Evolutionary conservation across 2,888 invertebrate species (phyloP), one percentile per base, ranked within the genome.

Genomic region (Drosophila putrida): DNA sequence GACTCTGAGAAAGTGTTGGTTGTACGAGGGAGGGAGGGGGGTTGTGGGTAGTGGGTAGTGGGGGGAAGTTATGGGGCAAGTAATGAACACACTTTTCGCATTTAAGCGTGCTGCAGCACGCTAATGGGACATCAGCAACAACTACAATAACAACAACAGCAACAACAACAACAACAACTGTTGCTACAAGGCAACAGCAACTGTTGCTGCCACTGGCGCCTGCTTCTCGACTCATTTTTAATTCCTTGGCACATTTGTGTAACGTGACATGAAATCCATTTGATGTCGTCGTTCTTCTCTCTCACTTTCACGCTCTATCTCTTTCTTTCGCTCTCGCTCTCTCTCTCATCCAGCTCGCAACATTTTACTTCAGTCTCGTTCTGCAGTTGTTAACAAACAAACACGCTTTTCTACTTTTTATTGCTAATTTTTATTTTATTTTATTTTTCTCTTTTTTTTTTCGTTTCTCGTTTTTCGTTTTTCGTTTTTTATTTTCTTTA

Each of bases 341-440:
- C 8, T 20, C 55, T 25, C 54, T n/a, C 36, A 36, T 38, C n/a
- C 63, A 27, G 55, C 47, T 59, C 41, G 38, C 47, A 59, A 35
- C 33, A 44, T 53, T 39, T 39, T 61, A 20, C 64, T 63, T 9
- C 41, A 35, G 49, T 60, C 69, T 71, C 64, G 64, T 41, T 61
- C 69, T 80, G 78, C 86, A 77, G 76, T 83, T 88, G 84, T 87
- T 87, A 87, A 83, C 83, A 88, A 80, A 83, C 82, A 82, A 89
- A 88, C 87, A 88, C 71, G 89, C 87, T 89, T 88, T 88, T 89
- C 87, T 88, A 88, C 87, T 88, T 89, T 83, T 88, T 89, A 88
- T 88, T 89, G 82, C 87, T 89, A 88, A 88, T 88, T 88, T 89
- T 83, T 81, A 82, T 88, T 85, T 85, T 82, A 71, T 85, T 68